phyloP scores from a whole-genome alignment of 2,113 vertebrate genomes.

The Coregonus clupeaformis region DNA sequence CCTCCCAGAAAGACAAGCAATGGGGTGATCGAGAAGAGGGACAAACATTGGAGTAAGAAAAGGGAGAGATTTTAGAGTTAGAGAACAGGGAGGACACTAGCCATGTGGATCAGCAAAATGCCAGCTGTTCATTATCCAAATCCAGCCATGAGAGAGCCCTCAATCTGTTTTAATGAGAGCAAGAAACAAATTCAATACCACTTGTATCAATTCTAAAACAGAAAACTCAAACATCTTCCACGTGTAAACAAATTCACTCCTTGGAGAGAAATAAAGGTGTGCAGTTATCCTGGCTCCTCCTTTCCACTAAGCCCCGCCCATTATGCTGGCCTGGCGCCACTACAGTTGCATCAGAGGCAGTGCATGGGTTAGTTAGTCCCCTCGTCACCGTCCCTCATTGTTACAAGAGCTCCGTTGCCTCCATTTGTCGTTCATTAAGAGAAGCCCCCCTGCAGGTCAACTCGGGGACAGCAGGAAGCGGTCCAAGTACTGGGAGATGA shows the following conservation, averaged over 20 bases:
- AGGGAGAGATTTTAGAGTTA: background rate
- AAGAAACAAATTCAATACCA: conserved; percentile 54
- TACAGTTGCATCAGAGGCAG: background rate
- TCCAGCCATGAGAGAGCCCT: conserved; percentile 37
- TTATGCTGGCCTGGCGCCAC: background rate
- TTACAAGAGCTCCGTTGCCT: no score
- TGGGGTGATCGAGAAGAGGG: conserved; percentile 6
- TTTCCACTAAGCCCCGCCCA: conserved; percentile 16
- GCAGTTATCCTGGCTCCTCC: conserved; percentile 53
- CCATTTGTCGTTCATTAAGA: background rate
- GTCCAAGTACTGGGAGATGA: conserved; percentile 83
- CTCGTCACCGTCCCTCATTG: conserved; percentile 1
- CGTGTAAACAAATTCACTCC: conserved; percentile 91
- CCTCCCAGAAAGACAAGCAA: conserved; percentile 41
- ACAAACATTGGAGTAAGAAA: background rate
- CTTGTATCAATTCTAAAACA: conserved; percentile 72
- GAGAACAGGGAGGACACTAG: background rate
- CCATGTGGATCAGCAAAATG: background rate
- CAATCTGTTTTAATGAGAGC: conserved; percentile 54
- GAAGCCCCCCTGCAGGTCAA: conserved; percentile 73
- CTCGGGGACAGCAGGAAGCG: conserved; percentile 85
- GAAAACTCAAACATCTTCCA: conserved; percentile 77
- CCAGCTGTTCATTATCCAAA: conserved; percentile 47
- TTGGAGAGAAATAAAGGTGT: conserved; percentile 63
- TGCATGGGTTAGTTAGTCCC: conserved; percentile 6